Conservation (phyloP, 2,888 invertebrate genomes). For the Mamestra brassicae region DNA sequence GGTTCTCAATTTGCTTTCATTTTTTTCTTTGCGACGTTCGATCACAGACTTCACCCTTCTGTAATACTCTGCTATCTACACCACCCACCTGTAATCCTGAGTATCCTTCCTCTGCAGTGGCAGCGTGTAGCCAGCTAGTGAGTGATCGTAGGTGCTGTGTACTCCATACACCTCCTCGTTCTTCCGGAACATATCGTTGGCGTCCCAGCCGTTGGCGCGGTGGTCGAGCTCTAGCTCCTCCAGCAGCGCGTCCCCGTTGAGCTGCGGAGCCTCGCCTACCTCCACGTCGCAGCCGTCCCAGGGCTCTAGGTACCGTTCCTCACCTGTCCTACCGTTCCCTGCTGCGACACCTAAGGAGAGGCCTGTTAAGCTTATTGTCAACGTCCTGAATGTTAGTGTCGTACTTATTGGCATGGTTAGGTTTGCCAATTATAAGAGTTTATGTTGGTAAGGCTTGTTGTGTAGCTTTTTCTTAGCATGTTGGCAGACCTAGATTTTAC, state of each 20-base stretch:
- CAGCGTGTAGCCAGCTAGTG: slow-evolving; percentile 97
- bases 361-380: slow-evolving; percentile 43
- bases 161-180: slow-evolving; percentile 98
- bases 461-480: background rate
- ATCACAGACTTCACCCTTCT: background rate
- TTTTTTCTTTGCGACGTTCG: too few relatives aligned
- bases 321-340: slow-evolving; percentile 86
- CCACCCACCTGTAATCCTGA: slow-evolving; percentile 93
- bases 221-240: slow-evolving; percentile 94
- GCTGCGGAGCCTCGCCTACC: slow-evolving; percentile 85
- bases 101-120: slow-evolving; percentile 96
- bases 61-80: background rate
- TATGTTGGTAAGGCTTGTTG: background rate
- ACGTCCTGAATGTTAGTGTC: slow-evolving; percentile 4
- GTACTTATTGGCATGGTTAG: background rate
- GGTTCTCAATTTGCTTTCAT: background rate
- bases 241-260: slow-evolving; percentile 91
- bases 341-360: slow-evolving; percentile 54
- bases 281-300: slow-evolving; percentile 94
- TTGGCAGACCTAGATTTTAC: too few relatives aligned
- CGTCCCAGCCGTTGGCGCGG: slow-evolving; percentile 98
- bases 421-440: background rate
- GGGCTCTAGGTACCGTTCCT: slow-evolving; percentile 96
- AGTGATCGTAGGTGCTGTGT: slow-evolving; percentile 97
- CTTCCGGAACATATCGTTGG: slow-evolving; percentile 98